These are phyloP conservation scores for Drosophila watanabei DNA, from an alignment of 1,140 invertebrate genomes.

Conservation along the genomic window DNA sequence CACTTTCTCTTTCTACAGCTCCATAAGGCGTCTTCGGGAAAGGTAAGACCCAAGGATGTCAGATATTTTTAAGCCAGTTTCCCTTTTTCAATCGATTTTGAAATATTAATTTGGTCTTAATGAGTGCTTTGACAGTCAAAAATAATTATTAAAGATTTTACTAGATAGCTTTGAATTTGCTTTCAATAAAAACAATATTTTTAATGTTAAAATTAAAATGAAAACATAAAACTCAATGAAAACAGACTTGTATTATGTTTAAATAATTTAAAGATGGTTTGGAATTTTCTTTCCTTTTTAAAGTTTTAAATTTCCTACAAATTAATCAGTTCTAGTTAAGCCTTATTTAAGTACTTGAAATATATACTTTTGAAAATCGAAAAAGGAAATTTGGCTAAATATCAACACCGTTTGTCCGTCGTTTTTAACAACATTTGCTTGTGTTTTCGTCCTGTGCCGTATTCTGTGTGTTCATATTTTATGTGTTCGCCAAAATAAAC, in stretches of 20 bases:
- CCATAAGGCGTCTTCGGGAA: constrained; percentile 76
- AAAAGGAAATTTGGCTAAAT: constrained; percentile 14
- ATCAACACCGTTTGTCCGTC: constrained; percentile 25
- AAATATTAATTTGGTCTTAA: constrained; percentile 5
- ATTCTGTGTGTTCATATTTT: constrained; percentile 20
- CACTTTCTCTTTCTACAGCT: constrained; percentile 56
- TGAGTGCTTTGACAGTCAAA: no score
- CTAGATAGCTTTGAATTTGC: not conserved
- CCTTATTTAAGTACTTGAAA: no score
- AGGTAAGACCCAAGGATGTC: constrained; percentile 62
- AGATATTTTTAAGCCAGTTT: not conserved
- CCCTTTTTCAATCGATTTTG: constrained; percentile 3
- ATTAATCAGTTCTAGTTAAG: not conserved
- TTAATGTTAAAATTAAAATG: not conserved
- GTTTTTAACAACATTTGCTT: constrained; percentile 39
- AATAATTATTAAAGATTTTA: not conserved
- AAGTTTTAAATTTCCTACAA: not conserved
- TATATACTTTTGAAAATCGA: constrained; percentile 1
- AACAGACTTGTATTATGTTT: not conserved
- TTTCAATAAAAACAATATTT: not conserved
- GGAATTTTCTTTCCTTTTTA: no score
- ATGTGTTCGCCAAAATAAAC: constrained; percentile 15
- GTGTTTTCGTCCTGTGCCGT: constrained; percentile 23
- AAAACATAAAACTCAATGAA: not conserved
- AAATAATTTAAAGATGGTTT: no score